These are phyloP conservation scores for Pheosia tremula DNA, from an alignment of 2,888 invertebrate species.

Conservation along the genomic window DNA sequence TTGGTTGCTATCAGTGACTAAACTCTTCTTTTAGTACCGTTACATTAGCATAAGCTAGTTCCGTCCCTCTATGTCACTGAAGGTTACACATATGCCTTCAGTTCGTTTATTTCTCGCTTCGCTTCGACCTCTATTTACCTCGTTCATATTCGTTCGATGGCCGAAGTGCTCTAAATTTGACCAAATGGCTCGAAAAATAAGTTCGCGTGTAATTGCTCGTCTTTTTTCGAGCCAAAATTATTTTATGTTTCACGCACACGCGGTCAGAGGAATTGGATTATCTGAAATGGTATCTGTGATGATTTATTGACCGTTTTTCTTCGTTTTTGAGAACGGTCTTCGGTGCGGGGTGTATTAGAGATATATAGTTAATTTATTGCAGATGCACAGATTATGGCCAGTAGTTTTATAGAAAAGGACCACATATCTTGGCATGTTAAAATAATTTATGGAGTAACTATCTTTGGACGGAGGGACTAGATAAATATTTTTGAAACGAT, in stretches of 20 bases:
- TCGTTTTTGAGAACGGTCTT: neutral
- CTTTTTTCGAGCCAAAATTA: conserved; percentile 28
- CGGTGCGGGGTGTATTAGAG: neutral
- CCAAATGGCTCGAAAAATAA: conserved; percentile 52
- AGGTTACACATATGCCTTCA: neutral
- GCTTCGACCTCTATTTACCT: neutral
- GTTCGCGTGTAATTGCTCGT: conserved; percentile 47
- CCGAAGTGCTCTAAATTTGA: conserved; percentile 36
- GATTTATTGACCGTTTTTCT: conserved; percentile 24
- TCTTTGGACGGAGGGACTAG: too few species aligned
- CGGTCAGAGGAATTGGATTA: conserved; percentile 19
- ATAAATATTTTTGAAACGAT: too few species aligned
- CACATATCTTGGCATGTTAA: neutral
- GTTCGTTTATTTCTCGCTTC: neutral
- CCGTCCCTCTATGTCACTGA: too few species aligned
- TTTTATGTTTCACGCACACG: conserved; percentile 23
- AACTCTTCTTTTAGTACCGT: too few species aligned
- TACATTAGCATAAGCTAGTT: too few species aligned
- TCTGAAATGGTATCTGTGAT: conserved; percentile 32
- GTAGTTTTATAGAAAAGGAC: neutral
- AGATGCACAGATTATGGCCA: neutral
- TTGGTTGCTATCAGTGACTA: too few species aligned
- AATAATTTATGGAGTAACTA: too few species aligned
- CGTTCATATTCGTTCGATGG: conserved; percentile 35
- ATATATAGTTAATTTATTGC: neutral